Percentiles rank a stretch among this genome's conserved stretches.
phyloP scores from a whole-genome alignment of 2,797 vertebrate genomes.

The Tenualosa thibaudeaui region DNA sequence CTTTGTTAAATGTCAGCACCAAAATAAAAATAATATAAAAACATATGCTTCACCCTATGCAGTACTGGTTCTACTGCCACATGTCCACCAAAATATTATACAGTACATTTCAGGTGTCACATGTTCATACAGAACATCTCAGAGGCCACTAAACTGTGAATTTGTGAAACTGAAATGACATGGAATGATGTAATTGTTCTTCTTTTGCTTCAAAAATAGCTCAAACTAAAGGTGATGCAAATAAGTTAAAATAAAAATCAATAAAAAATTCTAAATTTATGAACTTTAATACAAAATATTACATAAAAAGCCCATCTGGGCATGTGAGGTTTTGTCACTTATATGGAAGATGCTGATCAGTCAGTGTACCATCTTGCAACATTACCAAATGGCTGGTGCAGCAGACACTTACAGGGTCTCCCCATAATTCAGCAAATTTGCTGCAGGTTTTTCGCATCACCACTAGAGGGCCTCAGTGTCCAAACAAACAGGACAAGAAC shows the following conservation, averaged over 20 bases:
- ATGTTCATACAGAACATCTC: slow-evolving; percentile 5
- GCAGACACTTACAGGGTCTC: slow-evolving; percentile 23
- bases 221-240: slow-evolving; percentile 18
- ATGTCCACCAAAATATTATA: slow-evolving; percentile 33
- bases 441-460: slow-evolving; percentile 45
- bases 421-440: slow-evolving; percentile 39
- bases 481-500: slow-evolving; percentile 35
- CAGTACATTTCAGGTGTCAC: slow-evolving; percentile 30
- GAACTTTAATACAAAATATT: slow-evolving; percentile 45
- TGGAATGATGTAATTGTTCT: not conserved
- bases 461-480: slow-evolving; percentile 55
- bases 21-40: slow-evolving; percentile 14
- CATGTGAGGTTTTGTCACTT: slow-evolving; percentile 31
- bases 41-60: not conserved
- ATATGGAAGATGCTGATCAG: slow-evolving; percentile 36
- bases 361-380: not conserved
- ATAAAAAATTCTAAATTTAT: slow-evolving; percentile 34
- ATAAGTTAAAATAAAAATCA: slow-evolving; percentile 39
- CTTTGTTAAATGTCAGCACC: slow-evolving; percentile 1
- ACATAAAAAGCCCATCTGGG: slow-evolving; percentile 32
- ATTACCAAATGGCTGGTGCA: not conserved
- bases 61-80: not conserved
- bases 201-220: slow-evolving; percentile 11
- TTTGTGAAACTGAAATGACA: not conserved
- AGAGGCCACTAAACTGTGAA: slow-evolving; percentile 3